These are phyloP conservation scores for Megalops cyprinoides DNA, from an alignment of 2,797 vertebrate species.

Conservation along the genomic window DNA sequence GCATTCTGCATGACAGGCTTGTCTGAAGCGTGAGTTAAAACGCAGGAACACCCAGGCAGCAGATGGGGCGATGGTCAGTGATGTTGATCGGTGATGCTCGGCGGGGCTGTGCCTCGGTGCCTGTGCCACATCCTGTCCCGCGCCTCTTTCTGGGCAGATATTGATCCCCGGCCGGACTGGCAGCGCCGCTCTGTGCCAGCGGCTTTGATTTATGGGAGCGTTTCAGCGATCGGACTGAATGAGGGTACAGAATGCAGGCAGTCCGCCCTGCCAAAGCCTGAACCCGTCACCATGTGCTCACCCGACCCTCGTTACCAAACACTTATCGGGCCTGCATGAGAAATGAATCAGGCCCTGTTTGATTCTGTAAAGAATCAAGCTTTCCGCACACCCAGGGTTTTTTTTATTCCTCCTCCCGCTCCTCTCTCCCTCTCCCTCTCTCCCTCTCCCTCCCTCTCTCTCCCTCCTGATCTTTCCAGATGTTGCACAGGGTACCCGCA, in stretches of 20 bases:
- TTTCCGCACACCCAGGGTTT: slow-evolving; percentile 60
- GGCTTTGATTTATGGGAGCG: slow-evolving; percentile 99
- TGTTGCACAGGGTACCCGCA: slow-evolving; percentile 89
- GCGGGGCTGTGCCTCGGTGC: background rate
- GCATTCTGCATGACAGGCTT: too few species aligned
- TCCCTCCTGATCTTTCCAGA: slow-evolving; percentile 90
- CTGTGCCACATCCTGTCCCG: background rate
- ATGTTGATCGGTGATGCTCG: slow-evolving; percentile 40
- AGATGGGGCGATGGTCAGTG: slow-evolving; percentile 48
- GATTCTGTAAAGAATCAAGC: slow-evolving; percentile 82
- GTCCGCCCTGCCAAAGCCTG: slow-evolving; percentile 83
- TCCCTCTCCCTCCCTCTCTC: slow-evolving; percentile 59
- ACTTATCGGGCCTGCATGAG: slow-evolving; percentile 88
- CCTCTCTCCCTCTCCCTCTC: background rate
- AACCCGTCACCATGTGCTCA: slow-evolving; percentile 65
- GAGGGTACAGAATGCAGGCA: slow-evolving; percentile 90
- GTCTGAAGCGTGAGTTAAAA: too few species aligned
- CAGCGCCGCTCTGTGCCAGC: slow-evolving; percentile 94
- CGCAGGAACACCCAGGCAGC: slow-evolving; percentile 27
- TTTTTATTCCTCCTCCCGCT: slow-evolving; percentile 40
- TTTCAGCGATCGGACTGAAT: slow-evolving; percentile 98
- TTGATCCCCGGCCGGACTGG: slow-evolving; percentile 97
- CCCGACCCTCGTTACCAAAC: slow-evolving; percentile 86
- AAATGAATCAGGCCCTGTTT: slow-evolving; percentile 88
- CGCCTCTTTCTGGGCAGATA: slow-evolving; percentile 76